Percentiles rank a stretch among this genome's conserved stretches.
Conservation (phyloP, 2,888 invertebrate genomes). For the Oxycera nigricornis region DNA sequence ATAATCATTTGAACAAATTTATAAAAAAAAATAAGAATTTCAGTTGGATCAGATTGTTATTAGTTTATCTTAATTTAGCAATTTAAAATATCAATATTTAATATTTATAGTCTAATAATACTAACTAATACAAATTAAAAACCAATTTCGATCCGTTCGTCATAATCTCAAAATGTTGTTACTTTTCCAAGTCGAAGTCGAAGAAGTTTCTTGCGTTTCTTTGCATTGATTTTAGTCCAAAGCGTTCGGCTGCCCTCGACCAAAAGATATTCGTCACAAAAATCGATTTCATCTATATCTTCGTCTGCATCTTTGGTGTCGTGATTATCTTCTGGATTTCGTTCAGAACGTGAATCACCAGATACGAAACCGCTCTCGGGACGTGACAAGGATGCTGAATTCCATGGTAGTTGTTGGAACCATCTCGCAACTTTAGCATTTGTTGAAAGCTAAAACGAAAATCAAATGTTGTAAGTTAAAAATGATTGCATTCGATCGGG, state of each 20-base stretch:
- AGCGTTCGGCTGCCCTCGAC: conserved; percentile 73
- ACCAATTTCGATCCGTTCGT: not conserved
- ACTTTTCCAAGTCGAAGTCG: conserved; percentile 75
- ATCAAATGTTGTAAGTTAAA: not conserved
- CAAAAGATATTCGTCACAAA: conserved; percentile 69
- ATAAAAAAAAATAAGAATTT: too few species aligned
- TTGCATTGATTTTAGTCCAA: conserved; percentile 72
- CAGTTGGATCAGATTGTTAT: too few species aligned
- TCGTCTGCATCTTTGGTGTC: conserved; percentile 55
- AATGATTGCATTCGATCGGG: not conserved
- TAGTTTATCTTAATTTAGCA: too few species aligned
- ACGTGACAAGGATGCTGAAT: conserved; percentile 69
- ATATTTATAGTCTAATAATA: not conserved
- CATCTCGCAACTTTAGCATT: conserved; percentile 81
- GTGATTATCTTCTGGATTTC: conserved; percentile 62
- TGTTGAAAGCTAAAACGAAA: conserved; percentile 70
- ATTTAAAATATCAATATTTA: not conserved
- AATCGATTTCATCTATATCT: conserved; percentile 50
- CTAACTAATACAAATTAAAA: not conserved
- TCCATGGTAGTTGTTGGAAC: conserved; percentile 73
- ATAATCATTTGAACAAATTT: too few species aligned
- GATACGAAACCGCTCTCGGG: conserved; percentile 82
- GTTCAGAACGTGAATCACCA: conserved; percentile 67
- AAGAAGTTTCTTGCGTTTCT: conserved; percentile 74
- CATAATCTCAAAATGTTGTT: conserved; percentile 69